These are phyloP conservation scores for Oxytorus armatus DNA, from an alignment of 2,888 invertebrate genomes.

Conservation along the genomic window DNA sequence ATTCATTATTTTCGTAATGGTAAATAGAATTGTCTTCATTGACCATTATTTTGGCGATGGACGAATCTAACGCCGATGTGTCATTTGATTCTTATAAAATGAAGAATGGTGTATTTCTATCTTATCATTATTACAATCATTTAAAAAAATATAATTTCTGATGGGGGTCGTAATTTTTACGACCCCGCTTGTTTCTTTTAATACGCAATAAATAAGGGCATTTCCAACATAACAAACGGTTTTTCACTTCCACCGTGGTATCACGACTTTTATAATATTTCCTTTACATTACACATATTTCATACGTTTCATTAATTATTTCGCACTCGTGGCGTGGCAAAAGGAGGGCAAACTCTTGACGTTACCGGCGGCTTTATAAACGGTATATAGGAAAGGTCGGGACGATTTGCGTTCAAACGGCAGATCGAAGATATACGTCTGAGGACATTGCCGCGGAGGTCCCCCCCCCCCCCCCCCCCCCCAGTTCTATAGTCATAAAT, in stretches of 20 bases:
- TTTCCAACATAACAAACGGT: not conserved
- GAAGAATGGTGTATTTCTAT: too few species aligned
- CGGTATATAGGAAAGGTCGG: constrained; percentile 26
- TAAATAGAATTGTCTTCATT: too few species aligned
- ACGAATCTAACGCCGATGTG: too few species aligned
- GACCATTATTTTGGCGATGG: too few species aligned
- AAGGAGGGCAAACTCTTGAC: constrained; percentile 28
- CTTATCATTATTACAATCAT: too few species aligned
- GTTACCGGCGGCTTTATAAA: constrained; percentile 29
- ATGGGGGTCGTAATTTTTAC: too few species aligned
- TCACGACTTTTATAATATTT: not conserved
- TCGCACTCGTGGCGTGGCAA: constrained; percentile 1
- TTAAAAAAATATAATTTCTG: too few species aligned
- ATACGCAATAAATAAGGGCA: too few species aligned
- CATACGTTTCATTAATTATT: constrained; percentile 48
- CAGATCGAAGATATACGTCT: constrained; percentile 61
- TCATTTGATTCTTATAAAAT: not conserved
- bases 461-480: too few species aligned
- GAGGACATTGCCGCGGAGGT: constrained; percentile 40
- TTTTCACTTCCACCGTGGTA: not conserved
- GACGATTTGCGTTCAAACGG: constrained; percentile 58
- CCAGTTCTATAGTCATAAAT: constrained; percentile 56
- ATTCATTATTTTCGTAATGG: too few species aligned
- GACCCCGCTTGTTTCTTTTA: too few species aligned
- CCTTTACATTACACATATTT: not conserved